Percentiles rank a stretch among this genome's conserved stretches.
Evolutionary conservation across 2,113 vertebrate species (phyloP).

Genomic region (Rhinoderma darwinii): DNA sequence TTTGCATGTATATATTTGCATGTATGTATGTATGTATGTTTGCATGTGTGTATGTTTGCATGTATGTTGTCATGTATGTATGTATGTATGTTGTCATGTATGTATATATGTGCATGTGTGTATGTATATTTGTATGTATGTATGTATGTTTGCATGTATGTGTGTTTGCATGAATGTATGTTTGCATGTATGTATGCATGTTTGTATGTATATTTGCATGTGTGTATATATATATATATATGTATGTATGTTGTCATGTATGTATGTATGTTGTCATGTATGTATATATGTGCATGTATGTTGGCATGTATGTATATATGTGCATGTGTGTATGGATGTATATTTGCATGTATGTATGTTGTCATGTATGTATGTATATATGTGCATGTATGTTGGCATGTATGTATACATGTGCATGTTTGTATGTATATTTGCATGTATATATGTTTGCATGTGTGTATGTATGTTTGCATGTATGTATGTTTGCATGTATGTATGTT

Average conservation of each 20-base stretch:
- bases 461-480: not conserved
- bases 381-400: not conserved
- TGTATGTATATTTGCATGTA: not conserved
- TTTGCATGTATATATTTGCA: too few species aligned
- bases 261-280: not conserved
- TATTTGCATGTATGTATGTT: not conserved
- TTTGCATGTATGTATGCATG: not conserved
- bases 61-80: too few species aligned
- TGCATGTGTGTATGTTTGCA: too few species aligned
- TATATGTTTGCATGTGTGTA: not conserved
- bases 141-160: too few species aligned
- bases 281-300: not conserved
- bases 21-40: too few species aligned
- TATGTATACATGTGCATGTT: not conserved
- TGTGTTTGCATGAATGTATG: too few species aligned
- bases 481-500: not conserved
- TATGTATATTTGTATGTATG: too few species aligned
- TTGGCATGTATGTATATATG: not conserved
- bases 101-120: too few species aligned
- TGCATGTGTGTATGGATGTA: not conserved
- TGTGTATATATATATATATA: constrained; percentile 1
- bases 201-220: not conserved
- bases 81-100: too few species aligned
- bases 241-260: not conserved
- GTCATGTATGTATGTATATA: not conserved